Evolutionary conservation across 2,888 invertebrate species (phyloP).

Genomic region (Polymixis lichenea): DNA sequence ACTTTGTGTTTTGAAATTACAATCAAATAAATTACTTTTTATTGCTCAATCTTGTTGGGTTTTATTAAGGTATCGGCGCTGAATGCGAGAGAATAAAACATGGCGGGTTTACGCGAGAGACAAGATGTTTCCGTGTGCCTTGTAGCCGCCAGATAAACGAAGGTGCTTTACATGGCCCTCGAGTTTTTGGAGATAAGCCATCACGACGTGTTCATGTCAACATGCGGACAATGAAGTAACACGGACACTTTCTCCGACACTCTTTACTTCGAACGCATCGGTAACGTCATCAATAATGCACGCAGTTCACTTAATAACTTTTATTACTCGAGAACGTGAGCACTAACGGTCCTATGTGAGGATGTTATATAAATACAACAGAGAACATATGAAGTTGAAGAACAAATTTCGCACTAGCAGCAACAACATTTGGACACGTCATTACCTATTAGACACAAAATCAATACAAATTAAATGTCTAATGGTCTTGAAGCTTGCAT

Average conservation of each 20-base stretch:
- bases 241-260: slow-evolving; percentile 73
- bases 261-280: slow-evolving; percentile 56
- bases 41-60: slow-evolving; percentile 91
- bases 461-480: neutral
- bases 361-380: neutral
- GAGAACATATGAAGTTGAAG: neutral
- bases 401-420: neutral
- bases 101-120: slow-evolving; percentile 88
- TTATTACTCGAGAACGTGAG: slow-evolving; percentile 30
- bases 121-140: slow-evolving; percentile 82
- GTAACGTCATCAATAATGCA: slow-evolving; percentile 50
- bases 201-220: slow-evolving; percentile 81
- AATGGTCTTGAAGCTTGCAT: neutral
- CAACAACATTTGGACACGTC: neutral
- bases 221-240: slow-evolving; percentile 77
- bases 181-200: slow-evolving; percentile 85
- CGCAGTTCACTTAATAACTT: slow-evolving; percentile 36
- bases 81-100: slow-evolving; percentile 88
- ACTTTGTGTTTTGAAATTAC: slow-evolving; percentile 91
- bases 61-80: slow-evolving; percentile 90
- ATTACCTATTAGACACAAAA: neutral
- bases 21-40: slow-evolving; percentile 91
- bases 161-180: slow-evolving; percentile 84
- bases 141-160: slow-evolving; percentile 80
- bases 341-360: neutral